Percentiles rank a stretch among this genome's conserved stretches.
phyloP scores from a whole-genome alignment of 2,888 invertebrate genomes.

The Halocaridina rubra region DNA sequence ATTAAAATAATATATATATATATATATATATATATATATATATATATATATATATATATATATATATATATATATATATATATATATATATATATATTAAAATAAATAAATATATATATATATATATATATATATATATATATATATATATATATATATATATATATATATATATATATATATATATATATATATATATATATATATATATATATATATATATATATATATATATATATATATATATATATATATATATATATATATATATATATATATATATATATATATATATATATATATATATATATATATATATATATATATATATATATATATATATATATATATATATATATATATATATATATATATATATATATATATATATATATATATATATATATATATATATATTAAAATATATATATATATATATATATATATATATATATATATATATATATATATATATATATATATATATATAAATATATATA shows the following conservation, averaged over 20 bases:
- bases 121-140: not conserved
- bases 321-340: too few species aligned
- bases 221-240: too few species aligned
- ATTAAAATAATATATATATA: not conserved
- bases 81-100: not conserved
- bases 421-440: conserved; percentile 1
- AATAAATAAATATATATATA: not conserved
- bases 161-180: not conserved
- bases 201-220: conserved; percentile 7
- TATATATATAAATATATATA: conserved; percentile 9
- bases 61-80: not conserved
- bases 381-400: conserved; percentile 5
- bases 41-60: conserved; percentile 1
- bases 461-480: not conserved
- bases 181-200: not conserved
- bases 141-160: conserved; percentile 1
- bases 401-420: conserved; percentile 2
- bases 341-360: not conserved
- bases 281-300: too few species aligned
- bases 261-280: too few species aligned
- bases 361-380: not conserved
- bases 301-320: too few species aligned
- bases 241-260: too few species aligned
- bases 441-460: conserved; percentile 3
- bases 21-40: not conserved